Evolutionary conservation across 2,888 invertebrate genomes (phyloP), one percentile per base, ranked within the genome.

Genomic region (Melangyna quadrimaculata): DNA sequence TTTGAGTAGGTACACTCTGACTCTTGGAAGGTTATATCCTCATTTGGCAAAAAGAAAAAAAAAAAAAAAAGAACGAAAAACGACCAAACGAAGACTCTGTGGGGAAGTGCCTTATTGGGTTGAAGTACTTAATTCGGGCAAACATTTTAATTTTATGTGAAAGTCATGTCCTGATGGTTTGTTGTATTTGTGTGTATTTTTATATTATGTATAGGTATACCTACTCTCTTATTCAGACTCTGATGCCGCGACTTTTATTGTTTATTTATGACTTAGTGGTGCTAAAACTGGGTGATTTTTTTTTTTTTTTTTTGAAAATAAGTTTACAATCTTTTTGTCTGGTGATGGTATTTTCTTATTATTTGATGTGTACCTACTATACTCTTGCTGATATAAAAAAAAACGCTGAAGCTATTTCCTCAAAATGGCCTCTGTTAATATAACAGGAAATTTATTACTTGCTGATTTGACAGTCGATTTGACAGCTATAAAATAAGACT

Each of bases 61-160:
- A 40, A 22, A 40, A 29, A 29, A 24, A 17, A 12, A 22, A 55
- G n/a, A n/a, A n/a, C n/a, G n/a, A n/a, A n/a, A n/a, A n/a, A n/a
- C n/a, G n/a, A n/a, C n/a, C 17, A 51, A 43, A 32, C 27, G 22
- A 75, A 12, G 48, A 74, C 80, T 57, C 63, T 40, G 10, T 3
- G 2, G 55, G 51, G 43, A 70, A 79, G 51, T 65, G 74, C 40
- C 51, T 48, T 79, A 84, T 79, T 84, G 71, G 74, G 79, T 59
- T 84, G 51, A 63, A 79, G 83, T 80, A 61, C 80, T 84, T 80
- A 79, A 75, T 67, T 71, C 75, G 57, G 63, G 74, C 27, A 69
- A 75, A 84, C 71, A 61, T 84, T 84, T 84, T 84, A 80, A 84
- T 84, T 84, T 84, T 84, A 84, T 80, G 83, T 73, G 59, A 71